Base-by-base conservation (phyloP, 1,140 invertebrate species). In the Lanistes nyassanus region DNA sequence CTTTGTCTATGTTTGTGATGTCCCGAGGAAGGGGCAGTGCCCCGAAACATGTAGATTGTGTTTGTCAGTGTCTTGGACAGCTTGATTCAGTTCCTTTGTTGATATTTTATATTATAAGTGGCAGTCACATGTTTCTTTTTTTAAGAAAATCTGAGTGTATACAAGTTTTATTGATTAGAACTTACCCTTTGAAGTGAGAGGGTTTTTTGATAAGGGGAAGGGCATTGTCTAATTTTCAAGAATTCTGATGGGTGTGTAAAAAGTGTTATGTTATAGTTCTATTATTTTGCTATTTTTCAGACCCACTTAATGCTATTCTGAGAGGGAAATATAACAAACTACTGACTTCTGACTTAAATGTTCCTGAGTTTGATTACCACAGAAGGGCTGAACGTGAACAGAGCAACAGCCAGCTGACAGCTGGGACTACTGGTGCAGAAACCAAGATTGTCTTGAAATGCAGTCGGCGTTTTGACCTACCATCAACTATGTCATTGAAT, bases 401-500 rank as follows among this genome's bases (percentile, higher is more conserved):
- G 31, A 56, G 5, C 16, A 13, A n/a, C 3, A n/a, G 19, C 37
- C 31, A 26, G 29, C 66, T 26, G 42, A 29, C 21, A 5, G 4
- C 5, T 19, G 39, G 53, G 66, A 51, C 9, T 13, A 16, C 42
- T 13, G 42, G 19, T 47, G 5, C 42, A 47, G 9, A 47, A 16
- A 47, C 19, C 19, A 47, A 16, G 9, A 3, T 16, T 47, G 9
- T 47, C 36, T 64, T 34, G 56, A 72, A 73, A 31, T 87, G 83
- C 81, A 80, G 80, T 7, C 67, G 86, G 47, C 75, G 29, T 13
- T 58, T 87, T 70, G 1, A 19, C 56, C 60, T 89, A 34, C 81
- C 81, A 31, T 65, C 69, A 56, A 77, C 71, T 31, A 67, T 78
- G 56, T 72, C 65, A 55, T 71, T 90, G 21, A 79, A 81, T 29